Percentiles rank a stretch among this genome's conserved stretches.
phyloP scores from a whole-genome alignment of 2,113 vertebrate genomes.

The Hydropotes inermis region DNA sequence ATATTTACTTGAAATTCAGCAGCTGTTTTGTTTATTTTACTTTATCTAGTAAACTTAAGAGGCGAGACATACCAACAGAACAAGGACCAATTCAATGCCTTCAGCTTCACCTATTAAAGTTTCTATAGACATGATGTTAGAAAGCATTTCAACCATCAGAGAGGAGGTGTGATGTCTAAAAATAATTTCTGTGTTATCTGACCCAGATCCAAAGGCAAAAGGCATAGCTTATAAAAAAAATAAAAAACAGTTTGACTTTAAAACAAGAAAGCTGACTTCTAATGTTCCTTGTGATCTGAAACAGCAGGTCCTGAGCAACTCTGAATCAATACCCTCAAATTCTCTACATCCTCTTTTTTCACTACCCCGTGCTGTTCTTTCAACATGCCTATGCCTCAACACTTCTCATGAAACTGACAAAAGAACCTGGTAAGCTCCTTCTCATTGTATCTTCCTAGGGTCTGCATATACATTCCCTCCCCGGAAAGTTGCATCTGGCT shows the following conservation, averaged over 20 bases:
- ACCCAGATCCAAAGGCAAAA: neutral
- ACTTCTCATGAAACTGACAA: neutral
- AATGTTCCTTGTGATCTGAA: neutral
- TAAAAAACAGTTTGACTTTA: neutral
- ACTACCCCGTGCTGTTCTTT: neutral
- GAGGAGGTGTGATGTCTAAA: neutral
- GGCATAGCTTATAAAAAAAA: neutral
- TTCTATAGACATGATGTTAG: constrained; percentile 15
- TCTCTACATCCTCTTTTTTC: neutral
- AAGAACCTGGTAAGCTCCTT: neutral
- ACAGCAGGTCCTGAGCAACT: neutral
- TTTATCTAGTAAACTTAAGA: constrained; percentile 44
- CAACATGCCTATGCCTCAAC: neutral
- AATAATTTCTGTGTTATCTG: neutral
- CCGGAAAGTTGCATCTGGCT: neutral
- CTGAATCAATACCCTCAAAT: neutral
- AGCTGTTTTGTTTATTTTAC: neutral
- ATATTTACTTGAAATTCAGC: constrained; percentile 52
- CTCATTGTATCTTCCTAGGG: neutral
- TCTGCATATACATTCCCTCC: neutral
- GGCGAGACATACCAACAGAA: constrained; percentile 52
- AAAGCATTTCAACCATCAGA: constrained; percentile 1
- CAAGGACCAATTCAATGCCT: constrained; percentile 49
- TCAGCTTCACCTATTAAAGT: neutral
- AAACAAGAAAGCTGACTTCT: neutral